A percentile compares a stretch with the other conserved stretches of the same genome.
These are phyloP conservation scores for pig (Sus scrofa) DNA, from an alignment of 2,113 vertebrate species.

Conservation along the genomic window DNA sequence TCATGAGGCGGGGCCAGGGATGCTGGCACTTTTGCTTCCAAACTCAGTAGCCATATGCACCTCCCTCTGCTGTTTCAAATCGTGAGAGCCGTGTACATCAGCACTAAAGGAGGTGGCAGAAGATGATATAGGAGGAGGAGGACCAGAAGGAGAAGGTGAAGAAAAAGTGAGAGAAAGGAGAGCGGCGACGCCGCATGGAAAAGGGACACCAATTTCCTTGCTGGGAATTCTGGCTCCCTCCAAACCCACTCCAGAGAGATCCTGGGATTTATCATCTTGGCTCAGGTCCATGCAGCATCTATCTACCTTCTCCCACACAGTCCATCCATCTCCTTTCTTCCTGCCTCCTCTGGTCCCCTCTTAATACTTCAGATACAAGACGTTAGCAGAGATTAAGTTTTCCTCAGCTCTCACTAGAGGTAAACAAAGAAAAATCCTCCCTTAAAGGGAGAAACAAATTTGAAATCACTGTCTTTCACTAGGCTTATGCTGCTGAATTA, in stretches of 20 bases:
- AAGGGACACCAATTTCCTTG: neutral
- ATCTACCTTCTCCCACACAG: neutral
- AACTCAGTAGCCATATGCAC: neutral
- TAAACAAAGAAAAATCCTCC: neutral
- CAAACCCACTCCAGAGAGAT: neutral
- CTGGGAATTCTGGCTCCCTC: neutral
- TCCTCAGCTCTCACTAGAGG: neutral
- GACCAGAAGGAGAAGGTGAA: neutral
- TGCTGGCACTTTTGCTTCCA: neutral
- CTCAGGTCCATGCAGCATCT: rapidly evolving
- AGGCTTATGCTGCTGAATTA: neutral
- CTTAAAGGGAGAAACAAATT: neutral
- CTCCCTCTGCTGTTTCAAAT: neutral
- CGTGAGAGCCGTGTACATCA: neutral
- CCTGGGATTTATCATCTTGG: neutral
- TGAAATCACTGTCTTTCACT: neutral
- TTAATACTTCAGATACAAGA: neutral
- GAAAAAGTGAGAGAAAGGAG: neutral
- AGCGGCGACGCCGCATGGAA: rapidly evolving
- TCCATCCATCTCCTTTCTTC: neutral
- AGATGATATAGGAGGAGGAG: neutral
- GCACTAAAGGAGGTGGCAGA: neutral
- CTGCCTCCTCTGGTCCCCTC: neutral
- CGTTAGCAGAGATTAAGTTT: neutral
- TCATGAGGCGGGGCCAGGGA: neutral